phyloP scores from a whole-genome alignment of 1,140 invertebrate species.

The Calephelis virginiensis region DNA sequence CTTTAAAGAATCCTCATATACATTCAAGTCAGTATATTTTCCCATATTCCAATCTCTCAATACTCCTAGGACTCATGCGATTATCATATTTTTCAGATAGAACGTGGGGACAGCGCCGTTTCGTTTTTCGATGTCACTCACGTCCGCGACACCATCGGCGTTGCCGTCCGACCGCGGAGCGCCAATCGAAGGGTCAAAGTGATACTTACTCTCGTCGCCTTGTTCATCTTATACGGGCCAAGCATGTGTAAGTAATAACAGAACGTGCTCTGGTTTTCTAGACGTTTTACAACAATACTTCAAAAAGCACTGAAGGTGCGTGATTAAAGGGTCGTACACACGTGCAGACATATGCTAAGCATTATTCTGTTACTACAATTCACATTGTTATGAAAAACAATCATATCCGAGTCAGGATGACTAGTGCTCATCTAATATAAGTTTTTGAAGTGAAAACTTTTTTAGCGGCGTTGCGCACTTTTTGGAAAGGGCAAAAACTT shows the following conservation, averaged over 20 bases:
- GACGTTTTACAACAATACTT: not conserved
- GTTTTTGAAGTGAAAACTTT: too few relatives aligned
- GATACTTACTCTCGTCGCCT: constrained; percentile 81
- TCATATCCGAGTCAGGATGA: too few relatives aligned
- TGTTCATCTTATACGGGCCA: constrained; percentile 85
- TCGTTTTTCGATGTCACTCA: constrained; percentile 82
- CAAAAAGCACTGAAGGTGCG: too few relatives aligned
- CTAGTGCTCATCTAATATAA: too few relatives aligned
- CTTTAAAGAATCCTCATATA: too few relatives aligned
- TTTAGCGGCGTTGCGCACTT: too few relatives aligned
- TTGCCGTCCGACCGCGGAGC: constrained; percentile 81
- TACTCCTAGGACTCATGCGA: not conserved
- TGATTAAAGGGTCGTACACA: not conserved
- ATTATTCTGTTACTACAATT: too few relatives aligned
- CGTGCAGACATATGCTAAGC: too few relatives aligned
- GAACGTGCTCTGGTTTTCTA: constrained; percentile 10
- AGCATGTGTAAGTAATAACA: constrained; percentile 81
- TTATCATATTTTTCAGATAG: constrained; percentile 47
- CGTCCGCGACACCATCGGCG: constrained; percentile 81
- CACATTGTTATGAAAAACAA: too few relatives aligned
- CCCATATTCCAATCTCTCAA: constrained; percentile 2
- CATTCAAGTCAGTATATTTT: too few relatives aligned
- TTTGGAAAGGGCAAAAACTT: too few relatives aligned
- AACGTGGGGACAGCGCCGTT: constrained; percentile 40
- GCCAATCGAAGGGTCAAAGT: constrained; percentile 81